A percentile compares a stretch with the other conserved stretches of the same genome.
Evolutionary conservation across 2,113 vertebrate species (phyloP).

Genomic region (Rissa tridactyla): DNA sequence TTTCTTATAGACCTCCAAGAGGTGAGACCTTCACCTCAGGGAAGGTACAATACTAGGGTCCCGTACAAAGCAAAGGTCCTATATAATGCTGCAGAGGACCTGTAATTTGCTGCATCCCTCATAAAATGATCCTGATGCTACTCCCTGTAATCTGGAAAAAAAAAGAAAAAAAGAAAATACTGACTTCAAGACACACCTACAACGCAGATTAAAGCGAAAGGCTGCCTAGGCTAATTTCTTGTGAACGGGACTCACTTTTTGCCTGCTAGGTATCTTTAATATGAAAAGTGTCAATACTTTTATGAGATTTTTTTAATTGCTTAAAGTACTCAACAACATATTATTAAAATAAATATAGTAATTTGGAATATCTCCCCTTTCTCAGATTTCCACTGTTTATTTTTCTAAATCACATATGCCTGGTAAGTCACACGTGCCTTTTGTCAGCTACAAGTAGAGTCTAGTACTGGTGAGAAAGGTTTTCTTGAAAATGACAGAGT

Average conservation of each 20-base stretch:
- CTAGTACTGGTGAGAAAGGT: background rate
- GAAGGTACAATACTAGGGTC: background rate
- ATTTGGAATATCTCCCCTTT: background rate
- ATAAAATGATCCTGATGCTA: background rate
- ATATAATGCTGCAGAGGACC: background rate
- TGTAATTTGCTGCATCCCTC: background rate
- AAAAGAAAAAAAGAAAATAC: background rate
- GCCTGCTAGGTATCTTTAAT: background rate
- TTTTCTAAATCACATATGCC: background rate
- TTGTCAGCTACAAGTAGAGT: background rate
- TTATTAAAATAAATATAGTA: background rate
- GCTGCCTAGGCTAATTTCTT: background rate
- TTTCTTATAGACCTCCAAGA: background rate
- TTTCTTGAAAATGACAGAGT: background rate
- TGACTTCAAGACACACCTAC: background rate
- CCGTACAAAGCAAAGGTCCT: background rate
- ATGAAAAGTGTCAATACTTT: background rate
- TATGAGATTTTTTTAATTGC: background rate
- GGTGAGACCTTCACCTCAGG: background rate
- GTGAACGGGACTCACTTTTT: background rate
- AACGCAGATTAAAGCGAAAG: background rate
- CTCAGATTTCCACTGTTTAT: background rate
- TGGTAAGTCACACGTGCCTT: fast-evolving
- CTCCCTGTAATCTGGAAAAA: background rate
- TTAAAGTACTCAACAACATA: background rate